phyloP scores from a whole-genome alignment of 2,888 invertebrate genomes.

The Crossocerus cetratus region DNA sequence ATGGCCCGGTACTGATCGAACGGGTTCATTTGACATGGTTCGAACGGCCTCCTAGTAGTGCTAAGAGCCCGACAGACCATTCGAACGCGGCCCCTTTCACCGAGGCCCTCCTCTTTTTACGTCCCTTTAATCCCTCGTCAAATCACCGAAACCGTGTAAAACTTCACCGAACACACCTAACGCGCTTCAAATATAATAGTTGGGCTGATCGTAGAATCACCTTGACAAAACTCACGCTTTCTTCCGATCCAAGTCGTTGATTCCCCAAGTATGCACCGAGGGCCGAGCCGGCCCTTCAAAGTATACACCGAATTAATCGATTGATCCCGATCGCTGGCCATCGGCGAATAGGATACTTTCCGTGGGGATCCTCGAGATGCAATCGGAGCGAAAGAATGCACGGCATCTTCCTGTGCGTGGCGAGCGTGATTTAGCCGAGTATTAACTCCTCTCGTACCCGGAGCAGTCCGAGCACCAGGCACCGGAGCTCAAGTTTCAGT shows the following conservation, averaged over 20 bases:
- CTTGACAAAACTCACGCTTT: not conserved
- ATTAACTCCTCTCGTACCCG: conserved; percentile 29
- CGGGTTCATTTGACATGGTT: conserved; percentile 27
- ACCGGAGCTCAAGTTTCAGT: conserved; percentile 44
- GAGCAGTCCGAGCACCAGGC: conserved; percentile 6
- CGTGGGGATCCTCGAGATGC: too few species aligned
- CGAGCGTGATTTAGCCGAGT: conserved; percentile 40
- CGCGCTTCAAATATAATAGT: not conserved
- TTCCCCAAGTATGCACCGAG: too few species aligned
- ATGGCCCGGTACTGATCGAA: conserved; percentile 20
- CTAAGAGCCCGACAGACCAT: not conserved
- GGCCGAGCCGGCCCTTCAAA: too few species aligned
- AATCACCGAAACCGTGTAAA: conserved; percentile 17
- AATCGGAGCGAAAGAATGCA: not conserved
- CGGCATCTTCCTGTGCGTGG: conserved; percentile 13
- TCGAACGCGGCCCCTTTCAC: conserved; percentile 24
- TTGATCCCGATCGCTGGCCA: too few species aligned
- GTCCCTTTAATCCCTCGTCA: conserved; percentile 69
- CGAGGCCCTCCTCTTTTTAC: conserved; percentile 64
- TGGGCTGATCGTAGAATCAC: not conserved
- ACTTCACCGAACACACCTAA: not conserved
- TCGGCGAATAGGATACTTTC: too few species aligned
- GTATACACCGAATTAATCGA: too few species aligned
- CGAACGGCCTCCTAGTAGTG: conserved; percentile 24
- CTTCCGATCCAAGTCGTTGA: too few species aligned